These are phyloP conservation scores for Miniopterus natalensis DNA, from an alignment of 2,113 vertebrate species.

Conservation along the genomic window DNA sequence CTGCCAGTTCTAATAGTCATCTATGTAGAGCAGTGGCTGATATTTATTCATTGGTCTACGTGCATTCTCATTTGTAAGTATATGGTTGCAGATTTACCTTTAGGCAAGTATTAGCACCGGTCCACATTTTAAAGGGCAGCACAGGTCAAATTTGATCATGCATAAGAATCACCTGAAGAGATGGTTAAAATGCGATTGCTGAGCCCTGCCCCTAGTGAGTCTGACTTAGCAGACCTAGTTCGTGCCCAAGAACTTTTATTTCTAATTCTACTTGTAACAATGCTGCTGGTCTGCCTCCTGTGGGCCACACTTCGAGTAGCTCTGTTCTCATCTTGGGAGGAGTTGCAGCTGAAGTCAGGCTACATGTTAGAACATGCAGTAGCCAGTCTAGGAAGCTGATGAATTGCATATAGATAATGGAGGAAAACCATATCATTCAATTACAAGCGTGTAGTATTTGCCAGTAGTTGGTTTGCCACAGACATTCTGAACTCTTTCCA, in stretches of 20 bases:
- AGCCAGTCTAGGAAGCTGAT: neutral
- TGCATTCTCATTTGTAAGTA: neutral
- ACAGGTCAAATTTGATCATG: neutral
- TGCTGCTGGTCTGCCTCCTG: neutral
- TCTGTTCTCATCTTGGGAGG: neutral
- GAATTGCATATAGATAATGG: rapidly evolving
- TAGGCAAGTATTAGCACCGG: neutral
- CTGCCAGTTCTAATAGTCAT: neutral
- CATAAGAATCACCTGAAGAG: neutral
- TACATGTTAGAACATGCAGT: rapidly evolving
- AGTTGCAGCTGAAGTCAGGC: neutral
- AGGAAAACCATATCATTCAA: neutral
- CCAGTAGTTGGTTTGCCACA: neutral
- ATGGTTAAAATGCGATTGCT: neutral
- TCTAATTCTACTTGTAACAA: neutral
- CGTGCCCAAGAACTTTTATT: neutral
- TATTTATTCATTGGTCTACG: constrained; percentile 20
- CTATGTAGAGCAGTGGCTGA: neutral
- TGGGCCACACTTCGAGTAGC: neutral
- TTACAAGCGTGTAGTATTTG: neutral
- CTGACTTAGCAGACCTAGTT: neutral
- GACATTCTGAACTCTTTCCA: constrained; percentile 8
- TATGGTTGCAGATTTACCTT: neutral
- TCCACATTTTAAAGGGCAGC: neutral
- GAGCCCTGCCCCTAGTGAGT: neutral